A percentile compares a stretch with the other conserved stretches of the same genome.
Evolutionary conservation across 2,113 vertebrate species (phyloP).

Genomic region (Okapia johnstoni): DNA sequence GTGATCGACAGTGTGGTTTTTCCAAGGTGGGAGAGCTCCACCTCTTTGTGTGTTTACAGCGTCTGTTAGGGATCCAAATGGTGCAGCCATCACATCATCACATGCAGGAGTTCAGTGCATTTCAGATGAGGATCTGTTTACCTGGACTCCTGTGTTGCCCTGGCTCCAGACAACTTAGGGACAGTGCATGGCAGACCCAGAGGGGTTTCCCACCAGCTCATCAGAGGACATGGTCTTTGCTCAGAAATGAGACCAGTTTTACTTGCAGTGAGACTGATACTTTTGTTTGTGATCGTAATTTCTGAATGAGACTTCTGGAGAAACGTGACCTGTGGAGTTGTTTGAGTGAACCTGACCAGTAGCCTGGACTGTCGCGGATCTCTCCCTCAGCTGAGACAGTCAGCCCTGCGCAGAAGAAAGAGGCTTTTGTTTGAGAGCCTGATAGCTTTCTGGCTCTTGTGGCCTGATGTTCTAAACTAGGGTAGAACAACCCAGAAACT

Average conservation of each 20-base stretch:
- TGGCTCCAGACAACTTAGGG: neutral
- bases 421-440: neutral
- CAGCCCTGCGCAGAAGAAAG: conserved; percentile 25
- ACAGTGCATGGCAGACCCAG: neutral
- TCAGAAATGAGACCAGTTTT: neutral
- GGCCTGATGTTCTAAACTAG: neutral
- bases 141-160: neutral
- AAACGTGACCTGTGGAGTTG: neutral
- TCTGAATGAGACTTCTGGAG: conserved; percentile 22
- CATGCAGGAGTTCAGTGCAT: neutral
- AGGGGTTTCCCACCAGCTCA: neutral
- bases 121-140: neutral
- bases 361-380: neutral
- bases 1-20: neutral
- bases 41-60: neutral
- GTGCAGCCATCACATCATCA: neutral
- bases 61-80: neutral
- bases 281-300: neutral
- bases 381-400: neutral
- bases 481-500: neutral
- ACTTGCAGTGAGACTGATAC: neutral
- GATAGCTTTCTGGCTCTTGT: neutral
- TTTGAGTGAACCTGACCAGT: neutral
- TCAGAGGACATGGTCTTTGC: rapidly evolving
- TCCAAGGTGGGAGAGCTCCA: rapidly evolving